Percentiles rank a stretch among this genome's conserved stretches.
Conservation (phyloP, 2,113 vertebrate species). For the Silurus asotus region DNA sequence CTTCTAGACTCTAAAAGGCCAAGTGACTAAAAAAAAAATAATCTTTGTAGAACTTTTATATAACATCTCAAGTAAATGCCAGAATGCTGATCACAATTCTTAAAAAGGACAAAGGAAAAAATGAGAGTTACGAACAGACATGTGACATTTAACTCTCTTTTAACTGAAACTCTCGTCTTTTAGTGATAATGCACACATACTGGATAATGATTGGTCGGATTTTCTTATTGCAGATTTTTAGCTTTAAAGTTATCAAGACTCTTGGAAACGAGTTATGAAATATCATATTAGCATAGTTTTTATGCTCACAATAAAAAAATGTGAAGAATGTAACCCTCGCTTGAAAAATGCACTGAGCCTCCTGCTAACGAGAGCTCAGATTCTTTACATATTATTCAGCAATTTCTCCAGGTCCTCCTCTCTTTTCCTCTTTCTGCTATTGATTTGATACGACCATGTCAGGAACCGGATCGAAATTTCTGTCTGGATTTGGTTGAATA, state of each 20-base stretch:
- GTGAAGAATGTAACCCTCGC: neutral
- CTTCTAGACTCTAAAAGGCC: constrained; percentile 38
- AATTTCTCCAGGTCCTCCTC: neutral
- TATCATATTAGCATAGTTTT: neutral
- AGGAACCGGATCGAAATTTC: too few relatives aligned
- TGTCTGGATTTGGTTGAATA: neutral
- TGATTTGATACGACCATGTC: too few relatives aligned
- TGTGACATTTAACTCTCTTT: constrained; percentile 54
- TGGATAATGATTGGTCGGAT: neutral
- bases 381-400: neutral
- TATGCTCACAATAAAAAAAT: neutral
- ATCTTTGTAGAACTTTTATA: constrained; percentile 41
- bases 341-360: neutral
- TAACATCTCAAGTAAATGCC: constrained; percentile 58
- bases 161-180: neutral
- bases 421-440: neutral
- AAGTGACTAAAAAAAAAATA: constrained; percentile 40
- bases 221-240: neutral
- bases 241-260: neutral
- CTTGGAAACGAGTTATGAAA: neutral
- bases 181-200: neutral
- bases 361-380: neutral
- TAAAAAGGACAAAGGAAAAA: constrained; percentile 56
- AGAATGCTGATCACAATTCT: constrained; percentile 58
- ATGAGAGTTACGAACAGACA: constrained; percentile 20